Evolutionary conservation across 2,113 vertebrate genomes (phyloP).

Genomic region (Bostrychus sinensis): DNA sequence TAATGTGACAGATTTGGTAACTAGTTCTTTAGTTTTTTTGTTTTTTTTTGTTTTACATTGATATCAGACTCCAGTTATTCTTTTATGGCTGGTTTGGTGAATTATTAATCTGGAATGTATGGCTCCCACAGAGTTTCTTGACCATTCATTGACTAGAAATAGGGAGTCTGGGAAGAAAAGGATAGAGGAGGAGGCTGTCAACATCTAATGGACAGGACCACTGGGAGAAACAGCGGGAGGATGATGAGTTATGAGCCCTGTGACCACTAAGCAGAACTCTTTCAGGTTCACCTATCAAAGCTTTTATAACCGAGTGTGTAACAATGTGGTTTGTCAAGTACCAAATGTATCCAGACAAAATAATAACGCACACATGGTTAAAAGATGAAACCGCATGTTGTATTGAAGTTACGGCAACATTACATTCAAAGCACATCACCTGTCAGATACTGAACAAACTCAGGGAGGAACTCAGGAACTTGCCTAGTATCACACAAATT

Average conservation of each 20-base stretch:
- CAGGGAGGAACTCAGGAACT: constrained; percentile 55
- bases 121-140: constrained; percentile 68
- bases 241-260: constrained; percentile 73
- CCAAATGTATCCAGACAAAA: constrained; percentile 51
- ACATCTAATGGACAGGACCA: constrained; percentile 70
- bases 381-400: constrained; percentile 72
- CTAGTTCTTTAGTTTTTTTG: constrained; percentile 13
- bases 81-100: constrained; percentile 62
- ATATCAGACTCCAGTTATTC: constrained; percentile 36
- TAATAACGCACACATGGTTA: constrained; percentile 53
- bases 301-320: constrained; percentile 36
- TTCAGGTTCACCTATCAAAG: constrained; percentile 74
- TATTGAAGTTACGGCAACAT: constrained; percentile 79
- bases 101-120: constrained; percentile 80
- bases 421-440: constrained; percentile 77
- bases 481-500: constrained; percentile 75
- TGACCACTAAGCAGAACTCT: constrained; percentile 73
- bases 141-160: constrained; percentile 61
- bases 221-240: constrained; percentile 72
- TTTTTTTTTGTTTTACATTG: constrained; percentile 41
- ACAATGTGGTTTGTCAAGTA: constrained; percentile 23
- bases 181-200: constrained; percentile 37
- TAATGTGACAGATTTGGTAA: neutral
- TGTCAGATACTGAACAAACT: constrained; percentile 71
- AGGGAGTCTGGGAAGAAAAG: constrained; percentile 68